Base-by-base conservation (phyloP, 2,797 vertebrate species). In the Typhlichthys eigenmanni region DNA sequence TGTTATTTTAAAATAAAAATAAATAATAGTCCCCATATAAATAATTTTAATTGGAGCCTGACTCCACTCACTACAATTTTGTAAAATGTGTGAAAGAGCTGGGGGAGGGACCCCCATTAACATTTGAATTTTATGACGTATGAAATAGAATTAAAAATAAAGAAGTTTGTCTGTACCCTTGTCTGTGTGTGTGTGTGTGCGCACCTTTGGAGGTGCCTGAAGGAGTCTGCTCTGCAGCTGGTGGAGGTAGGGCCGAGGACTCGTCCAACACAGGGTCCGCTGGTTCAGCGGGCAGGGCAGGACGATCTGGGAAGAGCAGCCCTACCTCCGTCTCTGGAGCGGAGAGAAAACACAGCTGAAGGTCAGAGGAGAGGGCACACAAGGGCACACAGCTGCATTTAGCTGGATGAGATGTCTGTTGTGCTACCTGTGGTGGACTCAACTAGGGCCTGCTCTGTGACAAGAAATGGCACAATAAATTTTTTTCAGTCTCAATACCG, bases 141-240 rank as follows among this genome's bases (percentile, higher is more conserved):
- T 17, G 8, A 52, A 12, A 52, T 8, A 52, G 8, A 24, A 19
- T 24, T 0, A 24, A 24, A 24, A 24, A 3, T 24, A 24, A 55
- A 2, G 9, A 29, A 7, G 29, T 43, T 43, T 43, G 7, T 10
- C 12, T 19, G 32, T 55, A 13, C 29, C 13, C 24, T 29, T 29
- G 10, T 56, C 14, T 10, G 34, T 16, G 2, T 11, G 51, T 19
- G 51, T 13, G 52, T 29, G 52, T 0, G 52, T 2, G 52, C 16
- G 34, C 79, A 87, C 86, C 82, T 83, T 71, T 65, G 64, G 13
- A 47, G 58, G 24, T 73, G 38, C 66, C 72, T 69, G 43, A 47
- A 4, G 14, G 46, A 34, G 73, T 63, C 57, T 77, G 70, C 5
- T 80, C 66, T 45, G 52, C 24, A 11, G 64, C 13, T 14, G 54